Base-by-base conservation (phyloP, 2,888 invertebrate genomes). In the Tuta absoluta region DNA sequence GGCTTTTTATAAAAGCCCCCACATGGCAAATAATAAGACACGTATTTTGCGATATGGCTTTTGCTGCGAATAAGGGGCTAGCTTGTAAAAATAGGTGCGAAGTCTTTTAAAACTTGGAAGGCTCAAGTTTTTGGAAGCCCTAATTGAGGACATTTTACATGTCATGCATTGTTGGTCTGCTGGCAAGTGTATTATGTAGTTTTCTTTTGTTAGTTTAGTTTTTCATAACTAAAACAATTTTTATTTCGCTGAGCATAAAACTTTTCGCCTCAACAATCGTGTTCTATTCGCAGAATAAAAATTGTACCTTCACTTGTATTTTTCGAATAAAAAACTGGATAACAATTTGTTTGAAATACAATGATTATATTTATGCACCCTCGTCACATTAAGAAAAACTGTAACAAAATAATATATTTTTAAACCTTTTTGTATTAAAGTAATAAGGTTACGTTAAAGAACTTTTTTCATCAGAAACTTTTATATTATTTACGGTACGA, bases 401-500 rank as follows among this genome's bases (percentile, higher is more conserved):
- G 8, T 41, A 41, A 14, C 14, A 14, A 12, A 14, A 12, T 41
- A 38, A 38, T 38, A 38, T 38, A 21, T 51, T 53, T 23, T 23
- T 7, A 12, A 21, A 21, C 3, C 17, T 23, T 51, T 51, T 53
- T 24, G 51, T 23, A 3, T 14, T 24, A 24, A 23, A 23, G 12
- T 23, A 21, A 19, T 23, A 23, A 45, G 17, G n/a, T 45, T 24
- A 23, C 5, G 23, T 21, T 24, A 12, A 24, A 14, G 11, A 53
- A 53, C 51, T 53, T 53, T 53, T 49, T 53, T 53, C 23, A 53
- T 53, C 24, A 23, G 12, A 24, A 53, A 53, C 51, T 53, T 53
- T 53, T 53, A 53, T 53, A 53, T 53, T 53, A 53, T 53, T 24
- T 12, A 53, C 51, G 51, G 51, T 53, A 14, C 23, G 51, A 23